Evolutionary conservation across 2,797 vertebrate genomes (phyloP).

Genomic region (Onychomys leucogaster): DNA sequence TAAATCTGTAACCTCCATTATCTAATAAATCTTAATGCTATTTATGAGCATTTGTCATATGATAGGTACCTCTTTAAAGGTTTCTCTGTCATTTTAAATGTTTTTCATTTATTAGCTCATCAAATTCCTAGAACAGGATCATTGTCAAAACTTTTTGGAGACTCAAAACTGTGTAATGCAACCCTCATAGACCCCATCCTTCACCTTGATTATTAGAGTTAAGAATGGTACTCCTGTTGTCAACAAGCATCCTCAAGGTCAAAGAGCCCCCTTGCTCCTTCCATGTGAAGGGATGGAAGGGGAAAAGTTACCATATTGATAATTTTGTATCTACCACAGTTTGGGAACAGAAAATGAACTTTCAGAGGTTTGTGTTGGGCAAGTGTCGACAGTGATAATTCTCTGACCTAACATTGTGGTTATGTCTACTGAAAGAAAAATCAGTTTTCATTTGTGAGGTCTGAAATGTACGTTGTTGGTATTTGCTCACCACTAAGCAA

Average conservation of each 20-base stretch:
- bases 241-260: neutral
- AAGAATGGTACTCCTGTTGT: neutral
- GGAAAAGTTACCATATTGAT: neutral
- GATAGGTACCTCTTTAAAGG: neutral
- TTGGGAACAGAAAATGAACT: neutral
- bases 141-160: neutral
- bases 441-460: conserved; percentile 34
- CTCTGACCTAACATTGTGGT: neutral
- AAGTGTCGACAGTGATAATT: neutral
- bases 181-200: neutral
- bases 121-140: neutral
- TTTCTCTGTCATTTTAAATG: neutral
- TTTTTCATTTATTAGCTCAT: neutral
- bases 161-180: neutral
- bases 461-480: conserved; percentile 77
- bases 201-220: neutral
- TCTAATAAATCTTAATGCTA: neutral
- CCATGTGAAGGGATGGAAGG: rapidly evolving
- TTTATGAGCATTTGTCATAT: neutral
- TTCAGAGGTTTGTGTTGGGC: neutral
- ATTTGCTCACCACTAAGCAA: conserved; percentile 67
- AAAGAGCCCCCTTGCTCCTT: neutral
- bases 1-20: neutral
- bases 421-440: conserved; percentile 28
- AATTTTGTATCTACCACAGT: neutral